Conservation (phyloP, 53 echinoderm and acorn worm genomes). For the Patiria pectinifera region DNA sequence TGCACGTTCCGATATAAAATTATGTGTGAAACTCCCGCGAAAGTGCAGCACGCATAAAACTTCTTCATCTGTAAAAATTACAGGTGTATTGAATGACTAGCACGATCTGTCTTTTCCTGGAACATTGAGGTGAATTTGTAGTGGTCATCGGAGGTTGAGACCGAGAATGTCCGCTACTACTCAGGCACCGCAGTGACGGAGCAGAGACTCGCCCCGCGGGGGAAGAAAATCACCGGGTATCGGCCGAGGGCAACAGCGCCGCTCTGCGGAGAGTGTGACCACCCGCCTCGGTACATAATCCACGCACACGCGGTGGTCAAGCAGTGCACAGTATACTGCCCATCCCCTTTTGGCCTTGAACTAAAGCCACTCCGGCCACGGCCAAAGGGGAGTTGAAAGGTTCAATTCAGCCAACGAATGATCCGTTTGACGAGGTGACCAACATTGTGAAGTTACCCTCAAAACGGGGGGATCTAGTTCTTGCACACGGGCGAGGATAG, state of each 20-base stretch:
- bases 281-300: not conserved
- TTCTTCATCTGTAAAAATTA: not conserved
- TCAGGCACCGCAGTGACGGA: not conserved
- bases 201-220: not conserved
- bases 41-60: not conserved
- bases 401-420: slow-evolving; percentile 57
- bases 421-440: slow-evolving; percentile 51
- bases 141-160: not conserved
- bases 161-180: not conserved
- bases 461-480: not conserved
- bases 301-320: slow-evolving; percentile 48
- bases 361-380: slow-evolving; percentile 67
- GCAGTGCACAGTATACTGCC: slow-evolving; percentile 17
- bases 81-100: not conserved
- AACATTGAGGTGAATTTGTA: not conserved
- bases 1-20: not conserved
- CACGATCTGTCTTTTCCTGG: slow-evolving; percentile 31
- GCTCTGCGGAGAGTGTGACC: not conserved
- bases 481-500: not conserved
- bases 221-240: not conserved
- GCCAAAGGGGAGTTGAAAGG: slow-evolving; percentile 64
- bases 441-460: slow-evolving; percentile 26
- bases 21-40: no score
- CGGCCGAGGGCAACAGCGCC: slow-evolving; percentile 42
- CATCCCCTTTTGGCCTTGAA: slow-evolving; percentile 62